Base-by-base conservation (phyloP, 2,797 vertebrate genomes). In the Podarcis siculus region DNA sequence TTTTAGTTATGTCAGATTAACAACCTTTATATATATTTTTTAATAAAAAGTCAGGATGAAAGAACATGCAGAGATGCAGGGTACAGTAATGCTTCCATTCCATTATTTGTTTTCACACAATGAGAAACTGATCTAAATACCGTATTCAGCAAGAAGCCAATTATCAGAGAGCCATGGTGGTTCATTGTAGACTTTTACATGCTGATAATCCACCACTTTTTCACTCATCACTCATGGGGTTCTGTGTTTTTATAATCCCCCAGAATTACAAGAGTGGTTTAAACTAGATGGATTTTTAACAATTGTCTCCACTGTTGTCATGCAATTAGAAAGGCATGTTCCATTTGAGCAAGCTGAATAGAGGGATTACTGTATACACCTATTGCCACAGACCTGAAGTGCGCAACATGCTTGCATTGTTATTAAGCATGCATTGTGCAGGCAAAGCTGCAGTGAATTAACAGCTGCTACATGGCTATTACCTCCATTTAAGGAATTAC, bases 241-340 rank as follows among this genome's bases (percentile, higher is more conserved):
- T 61, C 37, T 25, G 32, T 69, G 64, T 30, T 61, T 77, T 85
- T 76, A 81, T 81, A 81, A 89, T 89, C 79, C 30, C 4, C 32
- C 32, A 30, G 66, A 86, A 89, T 81, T 85, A 89, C 45, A 69
- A 79, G 55, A 67, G 35, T 66, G 17, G 58, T 80, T 76, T 67
- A 67, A 80, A 3, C 39, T 23, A 80, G 25, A 82, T 3, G 27
- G 45, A 71, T 77, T 77, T 78, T 67, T 77, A 78, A 83, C 42
- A 32, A n/a, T 71, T 71, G 30, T 72, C 66, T 39, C 8, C 39
- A 32, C 66, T 27, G 42, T 58, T 88, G 82, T 84, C 37, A n/a
- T 4, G 25, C 75, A 88, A 61, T 32, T 88, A 71, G 75, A 67
- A 61, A 32, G 37, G 42, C 21, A 21, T 4, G 71, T 73, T 64